A percentile compares a stretch with the other conserved stretches of the same genome.
These are phyloP conservation scores for Caranx melampygus DNA, from an alignment of 2,113 vertebrate genomes.

Conservation along the genomic window DNA sequence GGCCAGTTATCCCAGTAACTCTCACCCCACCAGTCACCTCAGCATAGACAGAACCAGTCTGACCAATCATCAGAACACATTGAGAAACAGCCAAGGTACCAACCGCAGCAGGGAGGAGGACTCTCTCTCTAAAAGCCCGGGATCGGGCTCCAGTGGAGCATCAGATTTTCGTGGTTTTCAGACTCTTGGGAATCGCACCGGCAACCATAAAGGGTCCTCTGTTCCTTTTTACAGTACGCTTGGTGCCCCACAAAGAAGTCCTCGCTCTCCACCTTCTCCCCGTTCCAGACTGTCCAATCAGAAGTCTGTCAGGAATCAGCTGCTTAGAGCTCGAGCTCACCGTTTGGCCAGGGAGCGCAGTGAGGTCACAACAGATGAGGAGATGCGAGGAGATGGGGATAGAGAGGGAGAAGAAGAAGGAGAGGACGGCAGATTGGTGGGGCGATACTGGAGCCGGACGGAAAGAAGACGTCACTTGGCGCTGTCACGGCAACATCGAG, in stretches of 20 bases:
- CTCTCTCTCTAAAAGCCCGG: constrained; percentile 63
- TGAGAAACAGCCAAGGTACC: constrained; percentile 34
- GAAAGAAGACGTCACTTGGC: constrained; percentile 74
- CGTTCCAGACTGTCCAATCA: constrained; percentile 73
- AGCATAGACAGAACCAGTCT: constrained; percentile 56
- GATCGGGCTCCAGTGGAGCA: constrained; percentile 58
- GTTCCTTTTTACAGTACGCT: constrained; percentile 70
- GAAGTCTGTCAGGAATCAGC: constrained; percentile 74
- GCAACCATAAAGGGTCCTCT: constrained; percentile 26
- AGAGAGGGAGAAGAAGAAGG: constrained; percentile 52
- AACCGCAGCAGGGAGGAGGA: constrained; percentile 64
- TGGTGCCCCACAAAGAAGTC: constrained; percentile 43
- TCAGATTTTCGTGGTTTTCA: constrained; percentile 68
- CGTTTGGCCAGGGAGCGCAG: constrained; percentile 71
- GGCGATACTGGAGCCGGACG: constrained; percentile 75
- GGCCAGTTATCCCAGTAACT: constrained; percentile 72
- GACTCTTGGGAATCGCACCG: constrained; percentile 59
- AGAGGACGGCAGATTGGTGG: constrained; percentile 59
- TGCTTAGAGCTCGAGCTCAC: constrained; percentile 77
- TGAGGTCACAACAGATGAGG: constrained; percentile 78
- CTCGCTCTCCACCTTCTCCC: constrained; percentile 64
- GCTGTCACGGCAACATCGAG: constrained; percentile 67
- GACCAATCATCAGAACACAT: constrained; percentile 44
- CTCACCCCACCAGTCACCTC: constrained; percentile 45
- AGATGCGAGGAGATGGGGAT: constrained; percentile 56